Evolutionary conservation across 2,113 vertebrate species (phyloP).

Genomic region (Scortum barcoo): DNA sequence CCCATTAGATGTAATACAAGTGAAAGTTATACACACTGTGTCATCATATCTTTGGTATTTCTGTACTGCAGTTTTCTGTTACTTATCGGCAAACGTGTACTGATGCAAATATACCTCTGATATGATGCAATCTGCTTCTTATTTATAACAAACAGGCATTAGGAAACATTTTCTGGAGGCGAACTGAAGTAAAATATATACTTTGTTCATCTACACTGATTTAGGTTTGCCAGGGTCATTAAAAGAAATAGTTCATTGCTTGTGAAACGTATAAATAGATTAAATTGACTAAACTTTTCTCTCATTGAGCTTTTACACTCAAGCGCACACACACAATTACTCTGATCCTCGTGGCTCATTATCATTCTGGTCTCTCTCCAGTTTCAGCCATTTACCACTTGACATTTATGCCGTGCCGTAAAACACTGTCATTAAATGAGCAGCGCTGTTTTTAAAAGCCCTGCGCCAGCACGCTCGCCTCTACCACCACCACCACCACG

Average conservation of each 20-base stretch:
- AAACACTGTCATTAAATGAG: slow-evolving; percentile 70
- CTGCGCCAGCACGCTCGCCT: slow-evolving; percentile 19
- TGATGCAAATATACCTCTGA: no score
- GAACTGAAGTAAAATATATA: neutral
- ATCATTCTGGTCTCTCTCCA: slow-evolving; percentile 55
- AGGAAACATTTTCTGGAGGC: neutral
- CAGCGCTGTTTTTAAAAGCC: slow-evolving; percentile 59
- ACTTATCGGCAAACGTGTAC: neutral
- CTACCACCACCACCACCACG: slow-evolving; percentile 12
- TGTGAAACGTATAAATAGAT: slow-evolving; percentile 9
- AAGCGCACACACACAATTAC: slow-evolving; percentile 13
- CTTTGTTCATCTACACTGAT: neutral
- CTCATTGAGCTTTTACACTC: neutral
- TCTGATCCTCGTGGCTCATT: slow-evolving; percentile 45
- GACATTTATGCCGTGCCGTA: slow-evolving; percentile 59
- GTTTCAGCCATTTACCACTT: slow-evolving; percentile 63
- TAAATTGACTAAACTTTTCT: slow-evolving; percentile 6
- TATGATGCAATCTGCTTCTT: neutral
- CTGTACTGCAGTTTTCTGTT: neutral
- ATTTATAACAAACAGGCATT: neutral
- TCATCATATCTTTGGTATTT: neutral
- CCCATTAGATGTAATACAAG: neutral
- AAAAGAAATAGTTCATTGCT: neutral
- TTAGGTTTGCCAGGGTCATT: neutral
- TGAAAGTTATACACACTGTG: neutral